Evolutionary conservation across 2,113 vertebrate genomes (phyloP).

Genomic region (Cryptotis parvus): DNA sequence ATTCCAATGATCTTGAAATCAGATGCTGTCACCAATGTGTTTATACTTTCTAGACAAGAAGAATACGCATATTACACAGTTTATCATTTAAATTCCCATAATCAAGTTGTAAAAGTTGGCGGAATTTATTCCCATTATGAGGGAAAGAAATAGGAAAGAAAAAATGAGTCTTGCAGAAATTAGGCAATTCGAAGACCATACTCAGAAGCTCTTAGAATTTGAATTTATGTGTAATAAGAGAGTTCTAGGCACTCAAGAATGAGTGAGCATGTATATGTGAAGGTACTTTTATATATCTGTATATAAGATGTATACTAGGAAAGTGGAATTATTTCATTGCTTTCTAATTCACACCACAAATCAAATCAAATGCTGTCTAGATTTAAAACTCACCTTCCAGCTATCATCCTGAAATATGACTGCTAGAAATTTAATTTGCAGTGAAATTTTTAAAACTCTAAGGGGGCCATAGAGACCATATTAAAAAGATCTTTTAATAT

Average conservation of each 20-base stretch:
- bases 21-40: not conserved
- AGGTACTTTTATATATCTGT: too few species aligned
- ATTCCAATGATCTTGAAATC: not conserved
- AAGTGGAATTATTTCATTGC: not conserved
- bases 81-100: constrained; percentile 23
- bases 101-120: not conserved
- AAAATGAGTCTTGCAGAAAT: not conserved
- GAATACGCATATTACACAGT: not conserved
- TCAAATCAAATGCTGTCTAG: not conserved
- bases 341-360: not conserved
- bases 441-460: not conserved
- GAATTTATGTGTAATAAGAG: not conserved
- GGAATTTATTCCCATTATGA: not conserved
- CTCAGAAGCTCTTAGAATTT: constrained; percentile 18
- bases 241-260: not conserved
- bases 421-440: constrained; percentile 4
- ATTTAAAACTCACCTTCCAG: not conserved
- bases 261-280: not conserved
- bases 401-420: not conserved
- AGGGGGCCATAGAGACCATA: not conserved
- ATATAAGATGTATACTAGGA: not conserved
- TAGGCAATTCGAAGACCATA: not conserved
- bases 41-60: not conserved
- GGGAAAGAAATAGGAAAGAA: not conserved
- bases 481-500: not conserved